Evolutionary conservation across 2,797 vertebrate species (phyloP).

Genomic region (Enteromius argenteus): DNA sequence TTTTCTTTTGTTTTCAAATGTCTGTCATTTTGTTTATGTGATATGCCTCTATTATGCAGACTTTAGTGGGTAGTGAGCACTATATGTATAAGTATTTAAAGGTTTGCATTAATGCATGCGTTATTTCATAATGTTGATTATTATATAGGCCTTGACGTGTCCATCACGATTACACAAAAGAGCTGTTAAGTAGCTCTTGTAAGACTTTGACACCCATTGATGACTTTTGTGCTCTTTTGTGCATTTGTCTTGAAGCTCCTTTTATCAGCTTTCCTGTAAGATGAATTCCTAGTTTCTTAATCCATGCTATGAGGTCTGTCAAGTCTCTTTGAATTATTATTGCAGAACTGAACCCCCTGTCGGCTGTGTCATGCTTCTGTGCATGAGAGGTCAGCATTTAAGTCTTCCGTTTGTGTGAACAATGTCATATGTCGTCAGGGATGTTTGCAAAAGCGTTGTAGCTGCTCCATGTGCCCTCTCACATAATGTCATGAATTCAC

Average conservation of each 20-base stretch:
- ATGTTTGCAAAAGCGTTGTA: constrained; percentile 26
- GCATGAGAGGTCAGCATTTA: constrained; percentile 38
- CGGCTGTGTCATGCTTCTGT: constrained; percentile 34
- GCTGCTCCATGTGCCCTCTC: background rate
- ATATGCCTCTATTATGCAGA: background rate
- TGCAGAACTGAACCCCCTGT: constrained; percentile 27
- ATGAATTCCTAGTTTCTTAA: constrained; percentile 25
- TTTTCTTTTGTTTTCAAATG: background rate
- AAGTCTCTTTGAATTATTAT: constrained; percentile 46
- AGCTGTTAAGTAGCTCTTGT: background rate
- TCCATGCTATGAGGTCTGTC: constrained; percentile 17
- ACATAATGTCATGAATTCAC: constrained; percentile 19
- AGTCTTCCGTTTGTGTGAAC: constrained; percentile 35
- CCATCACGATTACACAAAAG: background rate
- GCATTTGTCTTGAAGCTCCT: background rate
- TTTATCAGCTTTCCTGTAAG: constrained; percentile 41
- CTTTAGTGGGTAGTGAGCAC: background rate
- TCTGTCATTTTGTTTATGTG: background rate
- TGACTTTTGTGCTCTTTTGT: constrained; percentile 20
- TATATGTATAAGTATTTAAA: background rate
- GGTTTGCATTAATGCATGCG: background rate
- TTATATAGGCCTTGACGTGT: background rate
- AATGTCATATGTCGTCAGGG: constrained; percentile 31
- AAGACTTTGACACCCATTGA: background rate
- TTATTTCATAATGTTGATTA: constrained; percentile 17